Evolutionary conservation across 2,113 vertebrate genomes (phyloP).

Genomic region (Callocephalon fimbriatum): DNA sequence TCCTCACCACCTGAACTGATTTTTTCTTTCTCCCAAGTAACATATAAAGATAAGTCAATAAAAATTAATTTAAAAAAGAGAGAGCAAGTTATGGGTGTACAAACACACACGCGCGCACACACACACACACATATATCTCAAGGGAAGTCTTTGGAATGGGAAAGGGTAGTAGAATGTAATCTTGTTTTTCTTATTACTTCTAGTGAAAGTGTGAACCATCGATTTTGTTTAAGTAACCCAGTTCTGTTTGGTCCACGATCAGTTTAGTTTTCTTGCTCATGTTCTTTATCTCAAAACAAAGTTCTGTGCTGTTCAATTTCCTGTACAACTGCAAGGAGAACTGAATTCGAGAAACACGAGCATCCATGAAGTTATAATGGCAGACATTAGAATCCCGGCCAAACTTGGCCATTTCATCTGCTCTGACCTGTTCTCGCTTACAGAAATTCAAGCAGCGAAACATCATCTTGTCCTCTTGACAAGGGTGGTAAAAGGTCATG

Average conservation of each 20-base stretch:
- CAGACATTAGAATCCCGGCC: conserved; percentile 84
- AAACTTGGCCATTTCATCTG: conserved; percentile 79
- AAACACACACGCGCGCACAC: not conserved
- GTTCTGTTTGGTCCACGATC: conserved; percentile 70
- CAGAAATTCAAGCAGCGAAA: conserved; percentile 76
- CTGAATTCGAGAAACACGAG: conserved; percentile 86
- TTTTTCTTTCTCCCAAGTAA: not conserved
- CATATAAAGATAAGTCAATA: not conserved
- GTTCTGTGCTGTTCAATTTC: conserved; percentile 61
- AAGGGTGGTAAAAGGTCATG: conserved; percentile 86
- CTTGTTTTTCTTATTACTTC: not conserved
- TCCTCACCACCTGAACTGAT: not conserved
- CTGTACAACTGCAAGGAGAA: conserved; percentile 85
- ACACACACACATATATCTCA: not conserved
- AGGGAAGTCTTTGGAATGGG: not conserved
- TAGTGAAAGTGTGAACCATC: conserved; percentile 29
- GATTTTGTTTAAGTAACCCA: conserved; percentile 84
- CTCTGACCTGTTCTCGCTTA: conserved; percentile 58
- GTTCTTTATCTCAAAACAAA: conserved; percentile 89
- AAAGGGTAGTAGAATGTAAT: not conserved
- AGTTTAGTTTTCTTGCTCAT: conserved; percentile 85
- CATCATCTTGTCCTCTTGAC: conserved; percentile 69
- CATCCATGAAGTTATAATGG: conserved; percentile 79
- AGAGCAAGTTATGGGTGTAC: not conserved
- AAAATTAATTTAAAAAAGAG: not conserved